A percentile compares a stretch with the other conserved stretches of the same genome.
Conservation (phyloP, 2,113 vertebrate genomes). For the Entomyzon cyanotis region DNA sequence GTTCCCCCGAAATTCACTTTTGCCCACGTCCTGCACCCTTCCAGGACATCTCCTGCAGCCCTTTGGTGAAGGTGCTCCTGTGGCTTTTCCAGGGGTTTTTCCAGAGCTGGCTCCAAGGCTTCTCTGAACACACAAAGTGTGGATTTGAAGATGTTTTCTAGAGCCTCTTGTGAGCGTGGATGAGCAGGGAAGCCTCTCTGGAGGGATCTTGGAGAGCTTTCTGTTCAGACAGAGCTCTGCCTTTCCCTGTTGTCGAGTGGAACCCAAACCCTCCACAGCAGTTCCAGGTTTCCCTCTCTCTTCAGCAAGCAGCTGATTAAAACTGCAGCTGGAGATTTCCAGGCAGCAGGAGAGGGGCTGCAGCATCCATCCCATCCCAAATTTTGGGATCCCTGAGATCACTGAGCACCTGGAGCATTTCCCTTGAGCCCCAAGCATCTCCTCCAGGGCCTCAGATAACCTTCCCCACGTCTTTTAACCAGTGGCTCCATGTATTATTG, state of each 20-base stretch:
- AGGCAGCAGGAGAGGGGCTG: background rate
- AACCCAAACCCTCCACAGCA: background rate
- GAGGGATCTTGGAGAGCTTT: background rate
- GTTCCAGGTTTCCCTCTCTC: background rate
- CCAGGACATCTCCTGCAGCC: background rate
- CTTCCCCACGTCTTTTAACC: constrained; percentile 15
- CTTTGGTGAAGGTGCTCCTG: background rate
- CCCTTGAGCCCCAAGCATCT: background rate
- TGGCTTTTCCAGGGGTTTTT: background rate
- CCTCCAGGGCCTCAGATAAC: constrained; percentile 30
- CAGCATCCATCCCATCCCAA: background rate
- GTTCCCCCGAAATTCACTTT: background rate
- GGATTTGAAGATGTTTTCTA: background rate
- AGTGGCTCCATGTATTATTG: constrained; percentile 63
- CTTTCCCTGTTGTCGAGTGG: background rate
- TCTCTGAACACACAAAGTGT: background rate
- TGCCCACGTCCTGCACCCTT: background rate
- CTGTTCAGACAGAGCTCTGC: background rate
- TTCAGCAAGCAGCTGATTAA: background rate
- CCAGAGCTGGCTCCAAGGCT: background rate
- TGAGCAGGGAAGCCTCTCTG: background rate
- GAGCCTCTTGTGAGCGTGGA: background rate
- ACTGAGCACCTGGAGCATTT: background rate
- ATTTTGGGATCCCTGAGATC: background rate
- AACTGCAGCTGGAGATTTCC: background rate